Percentiles rank a stretch among this genome's conserved stretches.
These are phyloP conservation scores for Sitobion miscanthi DNA, from an alignment of 1,140 invertebrate genomes.

Conservation along the genomic window DNA sequence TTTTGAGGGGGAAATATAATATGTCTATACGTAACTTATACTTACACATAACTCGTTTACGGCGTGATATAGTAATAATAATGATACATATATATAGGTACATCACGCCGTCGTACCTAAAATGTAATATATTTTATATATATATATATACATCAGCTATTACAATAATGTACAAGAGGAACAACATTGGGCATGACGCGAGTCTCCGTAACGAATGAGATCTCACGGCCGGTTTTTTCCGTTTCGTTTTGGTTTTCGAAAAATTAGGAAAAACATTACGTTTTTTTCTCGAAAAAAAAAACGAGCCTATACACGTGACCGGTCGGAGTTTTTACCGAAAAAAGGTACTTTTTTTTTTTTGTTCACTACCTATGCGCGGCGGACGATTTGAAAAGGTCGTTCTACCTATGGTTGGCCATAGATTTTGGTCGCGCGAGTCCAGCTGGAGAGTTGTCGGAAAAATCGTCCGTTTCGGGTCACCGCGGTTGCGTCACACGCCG, in stretches of 20 bases:
- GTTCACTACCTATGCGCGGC: background rate
- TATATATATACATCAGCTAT: background rate
- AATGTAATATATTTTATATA: background rate
- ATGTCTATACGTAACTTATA: background rate
- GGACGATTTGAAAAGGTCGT: background rate
- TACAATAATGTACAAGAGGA: conserved; percentile 13
- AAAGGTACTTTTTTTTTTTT: too few relatives aligned
- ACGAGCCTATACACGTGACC: background rate
- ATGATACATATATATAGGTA: background rate
- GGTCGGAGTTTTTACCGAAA: background rate
- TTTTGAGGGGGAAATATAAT: background rate
- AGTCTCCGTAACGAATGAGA: conserved; percentile 43
- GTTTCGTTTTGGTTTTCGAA: background rate
- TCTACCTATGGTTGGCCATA: background rate
- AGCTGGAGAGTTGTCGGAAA: background rate
- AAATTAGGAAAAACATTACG: background rate
- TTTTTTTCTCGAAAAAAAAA: background rate
- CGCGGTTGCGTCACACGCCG: background rate
- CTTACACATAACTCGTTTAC: background rate
- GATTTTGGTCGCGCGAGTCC: background rate
- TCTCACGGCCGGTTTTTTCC: conserved; percentile 35
- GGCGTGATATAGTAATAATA: background rate
- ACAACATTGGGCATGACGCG: conserved; percentile 50
- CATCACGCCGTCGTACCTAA: too few relatives aligned
- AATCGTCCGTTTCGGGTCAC: background rate